phyloP scores from a whole-genome alignment of 2,113 vertebrate genomes.

The Pheucticus melanocephalus region DNA sequence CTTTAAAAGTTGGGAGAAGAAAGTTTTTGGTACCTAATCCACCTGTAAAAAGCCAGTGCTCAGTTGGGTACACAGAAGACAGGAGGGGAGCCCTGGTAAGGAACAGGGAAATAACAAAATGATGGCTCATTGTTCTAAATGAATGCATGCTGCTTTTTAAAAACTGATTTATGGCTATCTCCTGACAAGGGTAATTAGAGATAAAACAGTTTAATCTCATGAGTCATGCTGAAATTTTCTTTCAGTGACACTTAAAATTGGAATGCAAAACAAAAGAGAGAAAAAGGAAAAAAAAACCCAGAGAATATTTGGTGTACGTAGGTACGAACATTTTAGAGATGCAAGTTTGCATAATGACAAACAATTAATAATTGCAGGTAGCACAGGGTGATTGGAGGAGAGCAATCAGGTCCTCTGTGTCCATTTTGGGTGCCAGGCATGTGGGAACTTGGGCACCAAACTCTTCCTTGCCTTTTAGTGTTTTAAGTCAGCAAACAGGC shows the following conservation, averaged over 20 bases:
- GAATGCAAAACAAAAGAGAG: neutral
- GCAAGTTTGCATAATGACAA: neutral
- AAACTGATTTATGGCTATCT: neutral
- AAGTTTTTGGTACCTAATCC: neutral
- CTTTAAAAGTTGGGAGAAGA: neutral
- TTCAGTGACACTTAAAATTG: neutral
- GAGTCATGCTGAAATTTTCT: neutral
- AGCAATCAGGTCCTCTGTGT: neutral
- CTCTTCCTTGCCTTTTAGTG: neutral
- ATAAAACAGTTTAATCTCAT: neutral
- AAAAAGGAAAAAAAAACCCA: fast-evolving
- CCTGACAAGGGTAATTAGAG: neutral
- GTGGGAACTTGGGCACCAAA: neutral
- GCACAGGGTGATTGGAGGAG: neutral
- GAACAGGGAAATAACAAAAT: neutral
- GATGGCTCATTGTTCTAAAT: neutral
- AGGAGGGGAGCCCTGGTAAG: neutral
- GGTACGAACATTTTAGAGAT: neutral
- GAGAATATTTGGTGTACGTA: neutral
- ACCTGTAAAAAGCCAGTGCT: neutral
- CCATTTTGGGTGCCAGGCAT: neutral
- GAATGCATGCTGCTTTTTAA: neutral
- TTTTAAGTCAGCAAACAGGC: neutral
- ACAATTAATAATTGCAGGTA: neutral
- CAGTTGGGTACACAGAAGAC: neutral